Evolutionary conservation across 2,797 vertebrate species (phyloP).

Genomic region (Pangasius larnaudii): DNA sequence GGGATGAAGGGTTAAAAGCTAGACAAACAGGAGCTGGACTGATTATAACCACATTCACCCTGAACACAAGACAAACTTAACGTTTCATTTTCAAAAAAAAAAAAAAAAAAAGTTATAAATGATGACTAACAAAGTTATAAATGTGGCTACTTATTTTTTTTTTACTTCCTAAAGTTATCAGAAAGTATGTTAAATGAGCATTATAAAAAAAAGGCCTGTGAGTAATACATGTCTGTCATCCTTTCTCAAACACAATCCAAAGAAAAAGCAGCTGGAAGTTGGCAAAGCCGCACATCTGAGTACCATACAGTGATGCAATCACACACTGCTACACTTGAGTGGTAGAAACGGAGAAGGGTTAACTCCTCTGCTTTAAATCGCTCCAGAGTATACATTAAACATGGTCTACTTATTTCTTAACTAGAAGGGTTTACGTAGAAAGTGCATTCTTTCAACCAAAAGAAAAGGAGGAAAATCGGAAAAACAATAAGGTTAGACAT

Average conservation of each 20-base stretch:
- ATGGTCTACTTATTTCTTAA: conserved; percentile 69
- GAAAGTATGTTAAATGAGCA: conserved; percentile 85
- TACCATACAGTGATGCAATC: conserved; percentile 85
- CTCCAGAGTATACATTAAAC: conserved; percentile 81
- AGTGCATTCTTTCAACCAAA: conserved; percentile 88
- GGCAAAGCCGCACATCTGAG: conserved; percentile 73
- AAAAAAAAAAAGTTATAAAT: neutral
- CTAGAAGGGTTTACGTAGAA: conserved; percentile 84
- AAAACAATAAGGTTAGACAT: conserved; percentile 50
- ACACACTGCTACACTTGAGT: conserved; percentile 84
- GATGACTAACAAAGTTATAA: conserved; percentile 56
- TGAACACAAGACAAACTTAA: neutral
- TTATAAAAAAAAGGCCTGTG: conserved; percentile 81
- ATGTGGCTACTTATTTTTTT: conserved; percentile 70
- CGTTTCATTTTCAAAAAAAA: neutral
- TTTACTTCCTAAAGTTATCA: conserved; percentile 85
- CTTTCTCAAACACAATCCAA: conserved; percentile 69
- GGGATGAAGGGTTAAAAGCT: conserved; percentile 1
- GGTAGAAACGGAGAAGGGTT: conserved; percentile 82
- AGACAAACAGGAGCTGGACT: conserved; percentile 3
- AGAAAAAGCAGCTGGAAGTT: conserved; percentile 58
- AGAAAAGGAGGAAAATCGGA: conserved; percentile 77
- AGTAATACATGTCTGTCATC: conserved; percentile 71
- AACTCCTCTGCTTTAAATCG: conserved; percentile 76
- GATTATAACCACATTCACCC: neutral